These are phyloP conservation scores for Agrochola lychnidis DNA, from an alignment of 2,888 invertebrate species.

Conservation along the genomic window DNA sequence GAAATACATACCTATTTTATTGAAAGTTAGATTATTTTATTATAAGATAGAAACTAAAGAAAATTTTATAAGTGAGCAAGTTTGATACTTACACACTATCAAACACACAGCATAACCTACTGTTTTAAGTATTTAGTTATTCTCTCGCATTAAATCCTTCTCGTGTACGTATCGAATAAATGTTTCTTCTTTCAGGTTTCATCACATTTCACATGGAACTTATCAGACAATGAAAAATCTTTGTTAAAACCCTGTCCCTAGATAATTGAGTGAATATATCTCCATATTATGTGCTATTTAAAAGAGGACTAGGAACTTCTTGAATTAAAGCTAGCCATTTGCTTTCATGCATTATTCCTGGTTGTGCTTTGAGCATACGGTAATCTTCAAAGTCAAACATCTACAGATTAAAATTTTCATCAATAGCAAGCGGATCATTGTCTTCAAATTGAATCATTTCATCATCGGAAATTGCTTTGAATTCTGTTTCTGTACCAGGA, in stretches of 20 bases:
- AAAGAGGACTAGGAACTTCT: neutral
- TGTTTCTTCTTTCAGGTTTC: neutral
- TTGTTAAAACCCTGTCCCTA: neutral
- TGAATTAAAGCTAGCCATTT: neutral
- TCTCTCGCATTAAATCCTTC: neutral
- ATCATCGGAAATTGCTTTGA: slow-evolving; percentile 17
- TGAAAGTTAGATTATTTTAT: neutral
- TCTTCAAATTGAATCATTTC: neutral
- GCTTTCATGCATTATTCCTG: neutral
- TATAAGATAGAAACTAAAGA: neutral
- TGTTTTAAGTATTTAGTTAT: neutral
- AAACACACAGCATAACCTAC: neutral
- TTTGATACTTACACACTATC: neutral
- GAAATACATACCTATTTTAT: neutral
- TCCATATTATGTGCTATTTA: no score
- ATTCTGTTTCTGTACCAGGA: neutral
- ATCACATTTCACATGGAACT: neutral
- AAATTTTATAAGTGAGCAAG: neutral
- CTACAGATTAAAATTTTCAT: neutral
- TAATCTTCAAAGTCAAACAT: neutral
- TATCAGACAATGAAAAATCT: no score
- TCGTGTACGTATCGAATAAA: neutral
- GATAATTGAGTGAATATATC: neutral
- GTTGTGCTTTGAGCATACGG: neutral
- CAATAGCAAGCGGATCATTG: slow-evolving; percentile 36